Evolutionary conservation across 2,888 invertebrate genomes (phyloP).

Genomic region (Ceriagrion tenellum): DNA sequence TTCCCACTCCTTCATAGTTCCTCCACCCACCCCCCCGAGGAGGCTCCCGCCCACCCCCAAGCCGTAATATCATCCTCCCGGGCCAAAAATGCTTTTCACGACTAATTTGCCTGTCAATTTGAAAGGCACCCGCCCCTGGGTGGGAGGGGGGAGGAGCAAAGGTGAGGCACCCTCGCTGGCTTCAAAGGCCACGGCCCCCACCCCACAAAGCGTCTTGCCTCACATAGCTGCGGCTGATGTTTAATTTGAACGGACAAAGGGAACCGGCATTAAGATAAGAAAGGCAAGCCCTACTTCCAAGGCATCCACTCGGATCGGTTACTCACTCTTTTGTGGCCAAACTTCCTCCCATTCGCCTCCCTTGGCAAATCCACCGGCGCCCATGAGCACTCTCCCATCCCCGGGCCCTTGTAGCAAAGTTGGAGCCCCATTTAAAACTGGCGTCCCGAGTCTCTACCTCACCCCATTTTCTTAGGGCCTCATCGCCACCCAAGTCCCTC

Average conservation of each 20-base stretch:
- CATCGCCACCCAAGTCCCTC: neutral
- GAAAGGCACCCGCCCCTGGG: slow-evolving; percentile 62
- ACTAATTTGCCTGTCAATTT: slow-evolving; percentile 71
- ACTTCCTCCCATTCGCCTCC: slow-evolving; percentile 42
- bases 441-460: neutral
- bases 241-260: slow-evolving; percentile 71
- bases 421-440: neutral
- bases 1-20: neutral
- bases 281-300: slow-evolving; percentile 25
- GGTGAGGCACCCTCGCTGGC: slow-evolving; percentile 66
- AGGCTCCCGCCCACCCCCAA: neutral
- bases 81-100: slow-evolving; percentile 68
- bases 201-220: slow-evolving; percentile 56
- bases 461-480: neutral
- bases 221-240: slow-evolving; percentile 72
- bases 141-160: slow-evolving; percentile 29
- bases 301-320: slow-evolving; percentile 53
- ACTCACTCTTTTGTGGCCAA: slow-evolving; percentile 43
- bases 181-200: slow-evolving; percentile 29
- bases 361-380: neutral
- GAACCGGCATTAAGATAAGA: slow-evolving; percentile 62
- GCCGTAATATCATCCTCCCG: slow-evolving; percentile 27
- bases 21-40: neutral
- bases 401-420: neutral
- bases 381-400: neutral